These are phyloP conservation scores for Pan paniscus DNA, from an alignment of 2,113 vertebrate genomes.

Conservation along the genomic window DNA sequence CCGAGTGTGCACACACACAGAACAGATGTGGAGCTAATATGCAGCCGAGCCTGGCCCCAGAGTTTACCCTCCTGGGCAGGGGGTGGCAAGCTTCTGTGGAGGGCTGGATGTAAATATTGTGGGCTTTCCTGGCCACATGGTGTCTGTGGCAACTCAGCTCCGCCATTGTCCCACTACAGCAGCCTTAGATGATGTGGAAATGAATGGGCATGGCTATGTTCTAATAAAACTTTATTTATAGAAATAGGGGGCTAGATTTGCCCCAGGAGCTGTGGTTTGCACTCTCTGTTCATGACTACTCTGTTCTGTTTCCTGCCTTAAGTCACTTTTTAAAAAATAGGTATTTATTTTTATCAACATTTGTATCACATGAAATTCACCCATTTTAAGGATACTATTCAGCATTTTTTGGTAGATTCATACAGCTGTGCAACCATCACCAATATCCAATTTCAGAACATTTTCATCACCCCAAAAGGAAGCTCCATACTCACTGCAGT, in stretches of 20 bases:
- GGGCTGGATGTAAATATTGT: too few relatives aligned
- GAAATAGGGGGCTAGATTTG: not conserved
- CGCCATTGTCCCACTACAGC: too few relatives aligned
- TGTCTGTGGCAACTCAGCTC: too few relatives aligned
- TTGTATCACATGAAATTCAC: not conserved
- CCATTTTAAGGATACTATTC: not conserved
- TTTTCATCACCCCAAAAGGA: not conserved
- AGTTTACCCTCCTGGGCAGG: too few relatives aligned
- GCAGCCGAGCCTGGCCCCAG: too few relatives aligned
- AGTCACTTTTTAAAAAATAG: not conserved
- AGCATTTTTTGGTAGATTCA: not conserved
- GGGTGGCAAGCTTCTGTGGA: too few relatives aligned
- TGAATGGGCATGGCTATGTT: not conserved
- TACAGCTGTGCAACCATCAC: not conserved
- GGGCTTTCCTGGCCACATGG: too few relatives aligned
- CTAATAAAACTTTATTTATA: not conserved
- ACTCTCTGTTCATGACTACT: not conserved
- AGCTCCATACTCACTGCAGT: not conserved
- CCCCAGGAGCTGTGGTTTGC: not conserved
- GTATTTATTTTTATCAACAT: not conserved
- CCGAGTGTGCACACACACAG: too few relatives aligned
- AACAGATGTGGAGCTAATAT: too few relatives aligned
- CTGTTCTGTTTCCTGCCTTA: not conserved
- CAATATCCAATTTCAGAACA: not conserved
- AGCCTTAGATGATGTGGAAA: too few relatives aligned